Conservation (phyloP, 2,113 vertebrate genomes). For the Apistogramma diplotaenia region DNA sequence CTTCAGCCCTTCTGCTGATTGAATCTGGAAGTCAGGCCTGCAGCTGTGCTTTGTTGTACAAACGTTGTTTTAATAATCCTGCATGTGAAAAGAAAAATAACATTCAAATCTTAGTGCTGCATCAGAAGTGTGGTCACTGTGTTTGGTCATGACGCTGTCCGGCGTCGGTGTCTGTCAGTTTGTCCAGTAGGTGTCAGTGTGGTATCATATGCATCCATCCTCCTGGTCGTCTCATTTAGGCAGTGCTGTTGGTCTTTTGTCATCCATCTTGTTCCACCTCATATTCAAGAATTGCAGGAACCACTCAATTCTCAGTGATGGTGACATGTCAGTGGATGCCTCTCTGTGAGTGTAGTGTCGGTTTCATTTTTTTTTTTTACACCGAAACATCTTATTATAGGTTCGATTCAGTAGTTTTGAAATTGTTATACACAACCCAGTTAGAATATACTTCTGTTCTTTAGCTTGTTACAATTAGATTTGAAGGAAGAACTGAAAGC, state of each 20-base stretch:
- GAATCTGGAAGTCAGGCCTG: neutral
- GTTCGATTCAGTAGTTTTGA: neutral
- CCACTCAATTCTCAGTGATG: neutral
- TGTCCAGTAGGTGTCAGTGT: conserved; percentile 74
- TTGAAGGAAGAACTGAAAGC: neutral
- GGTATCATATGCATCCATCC: conserved; percentile 25
- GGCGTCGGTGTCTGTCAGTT: neutral
- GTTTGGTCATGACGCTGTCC: neutral
- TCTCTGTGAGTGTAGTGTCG: neutral
- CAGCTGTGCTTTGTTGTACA: neutral
- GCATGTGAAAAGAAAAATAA: neutral
- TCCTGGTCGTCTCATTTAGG: conserved; percentile 15
- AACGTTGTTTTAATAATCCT: neutral
- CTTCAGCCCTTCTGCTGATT: too few species aligned
- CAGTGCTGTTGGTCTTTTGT: conserved; percentile 36
- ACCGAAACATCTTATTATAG: neutral
- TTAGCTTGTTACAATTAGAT: neutral
- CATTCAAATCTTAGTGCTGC: neutral
- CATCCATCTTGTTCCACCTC: conserved; percentile 63
- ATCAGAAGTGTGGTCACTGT: neutral
- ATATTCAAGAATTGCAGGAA: conserved; percentile 10
- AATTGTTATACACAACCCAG: neutral
- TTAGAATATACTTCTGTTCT: neutral
- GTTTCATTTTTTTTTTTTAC: neutral
- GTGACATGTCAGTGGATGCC: neutral